Evolutionary conservation across 1,140 invertebrate genomes (phyloP).

Genomic region (Drosophila dunni): DNA sequence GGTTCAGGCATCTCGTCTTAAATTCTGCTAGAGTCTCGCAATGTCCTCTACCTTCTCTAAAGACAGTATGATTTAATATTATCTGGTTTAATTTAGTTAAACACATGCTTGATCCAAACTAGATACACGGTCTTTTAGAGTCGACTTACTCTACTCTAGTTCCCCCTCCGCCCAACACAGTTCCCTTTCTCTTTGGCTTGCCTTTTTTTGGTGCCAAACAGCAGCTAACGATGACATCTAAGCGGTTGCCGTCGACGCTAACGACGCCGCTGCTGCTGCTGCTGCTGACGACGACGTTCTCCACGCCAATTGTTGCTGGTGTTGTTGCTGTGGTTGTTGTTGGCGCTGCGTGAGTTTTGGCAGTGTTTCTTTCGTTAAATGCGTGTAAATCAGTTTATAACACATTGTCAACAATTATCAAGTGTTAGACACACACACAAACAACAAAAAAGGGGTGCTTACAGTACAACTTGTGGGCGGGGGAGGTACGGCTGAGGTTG

Average conservation of each 20-base stretch:
- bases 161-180: too few relatives aligned
- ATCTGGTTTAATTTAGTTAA: too few relatives aligned
- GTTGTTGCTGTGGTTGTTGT: constrained; percentile 40
- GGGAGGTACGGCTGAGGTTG: not conserved
- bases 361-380: constrained; percentile 79
- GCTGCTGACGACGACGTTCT: constrained; percentile 26
- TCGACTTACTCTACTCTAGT: too few relatives aligned
- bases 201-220: constrained; percentile 24
- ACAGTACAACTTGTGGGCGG: not conserved
- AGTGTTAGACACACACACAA: constrained; percentile 46
- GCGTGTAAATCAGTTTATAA: constrained; percentile 83
- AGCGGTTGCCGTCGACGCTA: constrained; percentile 40
- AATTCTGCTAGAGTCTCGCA: too few relatives aligned
- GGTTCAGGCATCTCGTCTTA: too few relatives aligned
- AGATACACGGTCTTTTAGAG: too few relatives aligned
- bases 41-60: too few relatives aligned
- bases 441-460: constrained; percentile 16
- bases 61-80: too few relatives aligned
- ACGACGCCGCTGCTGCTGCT: constrained; percentile 18
- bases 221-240: constrained; percentile 79
- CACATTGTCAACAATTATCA: constrained; percentile 82
- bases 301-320: constrained; percentile 43
- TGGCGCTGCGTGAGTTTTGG: constrained; percentile 80
- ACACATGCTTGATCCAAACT: too few relatives aligned
- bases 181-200: constrained; percentile 24